A percentile compares a stretch with the other conserved stretches of the same genome.
phyloP scores from a whole-genome alignment of 2,797 vertebrate species.

The Antrozous pallidus region DNA sequence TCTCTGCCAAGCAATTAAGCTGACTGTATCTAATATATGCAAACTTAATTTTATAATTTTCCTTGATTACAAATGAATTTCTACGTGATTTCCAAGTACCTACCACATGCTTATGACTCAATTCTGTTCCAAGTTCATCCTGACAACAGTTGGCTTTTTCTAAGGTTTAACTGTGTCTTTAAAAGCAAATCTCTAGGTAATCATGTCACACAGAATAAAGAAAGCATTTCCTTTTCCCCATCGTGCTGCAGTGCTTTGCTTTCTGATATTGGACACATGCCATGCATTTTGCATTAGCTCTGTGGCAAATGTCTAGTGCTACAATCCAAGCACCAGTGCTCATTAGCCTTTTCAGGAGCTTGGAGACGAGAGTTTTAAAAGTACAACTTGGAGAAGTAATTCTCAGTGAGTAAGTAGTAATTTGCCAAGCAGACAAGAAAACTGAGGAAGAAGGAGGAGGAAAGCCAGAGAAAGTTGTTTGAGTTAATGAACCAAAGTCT shows the following conservation, averaged over 20 bases:
- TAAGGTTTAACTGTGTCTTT: constrained; percentile 22
- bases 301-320: constrained; percentile 56
- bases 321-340: constrained; percentile 45
- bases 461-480: constrained; percentile 53
- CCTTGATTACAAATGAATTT: constrained; percentile 24
- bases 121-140: background rate
- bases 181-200: constrained; percentile 47
- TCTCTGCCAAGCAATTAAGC: constrained; percentile 11
- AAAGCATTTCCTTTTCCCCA: background rate
- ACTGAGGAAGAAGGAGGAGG: background rate
- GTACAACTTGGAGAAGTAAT: constrained; percentile 58
- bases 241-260: background rate
- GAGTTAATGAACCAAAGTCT: constrained; percentile 1
- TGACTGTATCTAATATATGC: background rate
- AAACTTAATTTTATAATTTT: constrained; percentile 25
- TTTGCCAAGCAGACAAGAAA: constrained; percentile 52
- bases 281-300: constrained; percentile 64
- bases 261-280: constrained; percentile 43
- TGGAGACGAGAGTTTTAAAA: constrained; percentile 48
- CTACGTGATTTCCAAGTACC: background rate
- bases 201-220: constrained; percentile 47
- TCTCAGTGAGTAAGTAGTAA: constrained; percentile 61
- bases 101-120: background rate
- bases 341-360: constrained; percentile 59
- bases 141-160: constrained; percentile 11